Conservation (phyloP, 2,888 invertebrate species). For the Heliothis peltigera region DNA sequence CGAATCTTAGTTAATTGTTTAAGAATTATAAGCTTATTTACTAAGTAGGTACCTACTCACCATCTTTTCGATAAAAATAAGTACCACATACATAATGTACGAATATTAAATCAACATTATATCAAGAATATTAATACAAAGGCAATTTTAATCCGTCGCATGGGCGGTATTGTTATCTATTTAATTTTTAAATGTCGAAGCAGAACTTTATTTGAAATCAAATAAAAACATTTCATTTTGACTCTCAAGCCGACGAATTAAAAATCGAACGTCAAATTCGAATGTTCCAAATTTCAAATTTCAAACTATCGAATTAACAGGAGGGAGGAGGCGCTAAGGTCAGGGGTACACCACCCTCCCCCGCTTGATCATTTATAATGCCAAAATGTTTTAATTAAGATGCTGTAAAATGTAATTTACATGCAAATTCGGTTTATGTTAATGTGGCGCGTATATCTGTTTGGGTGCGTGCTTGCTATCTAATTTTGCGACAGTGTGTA, state of each 20-base stretch:
- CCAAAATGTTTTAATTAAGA: constrained; percentile 91
- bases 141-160: background rate
- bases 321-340: constrained; percentile 77
- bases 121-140: too few relatives aligned
- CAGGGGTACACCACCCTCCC: constrained; percentile 80
- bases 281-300: constrained; percentile 67
- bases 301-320: constrained; percentile 83
- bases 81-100: too few relatives aligned
- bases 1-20: too few relatives aligned
- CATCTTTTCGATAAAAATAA: too few relatives aligned
- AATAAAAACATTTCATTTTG: background rate
- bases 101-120: too few relatives aligned
- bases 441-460: constrained; percentile 90
- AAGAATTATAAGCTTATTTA: too few relatives aligned
- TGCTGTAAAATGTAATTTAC: constrained; percentile 91
- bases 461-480: constrained; percentile 90
- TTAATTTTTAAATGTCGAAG: background rate
- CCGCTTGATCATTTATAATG: constrained; percentile 90
- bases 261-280: constrained; percentile 68
- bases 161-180: background rate
- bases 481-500: constrained; percentile 90
- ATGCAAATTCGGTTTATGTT: constrained; percentile 91
- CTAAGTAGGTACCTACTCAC: too few relatives aligned
- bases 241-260: constrained; percentile 8
- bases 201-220: background rate